Base-by-base conservation (phyloP, 2,797 vertebrate species). In the Telmatherina bonti region DNA sequence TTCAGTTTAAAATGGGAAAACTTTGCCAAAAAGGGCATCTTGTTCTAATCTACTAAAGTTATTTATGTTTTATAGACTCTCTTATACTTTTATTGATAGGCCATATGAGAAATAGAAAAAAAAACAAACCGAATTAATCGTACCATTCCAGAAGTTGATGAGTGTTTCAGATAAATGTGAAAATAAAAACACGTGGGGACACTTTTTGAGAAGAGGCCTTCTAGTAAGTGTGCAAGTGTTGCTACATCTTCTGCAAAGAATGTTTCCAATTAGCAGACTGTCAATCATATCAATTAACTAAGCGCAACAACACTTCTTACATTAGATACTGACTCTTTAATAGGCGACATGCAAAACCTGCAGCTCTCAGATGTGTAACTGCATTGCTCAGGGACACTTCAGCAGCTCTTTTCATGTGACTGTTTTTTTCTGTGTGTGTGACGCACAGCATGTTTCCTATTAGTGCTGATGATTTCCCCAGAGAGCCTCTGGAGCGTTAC, bases 391-490 rank as follows among this genome's bases (percentile, higher is more conserved):
- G 70, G 22, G 56, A 53, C 60, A 72, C 74, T 57, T 53, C 43
- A 53, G 71, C 68, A 56, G 22, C 59, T 58, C 33, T 24, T 51
- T 59, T 70, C 26, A 13, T 70, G 62, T 33, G 30, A 65, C 22
- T 69, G 16, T 36, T 65, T 69, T 31, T 51, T 18, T 20, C 12
- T 59, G 81, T 52, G 74, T 38, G 68, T 15, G 22, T 22, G 67
- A 74, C 57, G 67, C 60, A 30, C 72, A 74, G 85, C 85, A 87
- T 94, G 93, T 93, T 94, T 94, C 89, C 73, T 74, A 94, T 93
- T 94, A 93, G 88, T 54, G 72, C 55, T 1, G 51, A 74, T 87
- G 81, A 89, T 93, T 93, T 92, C 90, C 88, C 86, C 51, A 53
- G 78, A 90, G 93, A 90, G 66, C 79, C 70, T 59, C 52, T 67